Conservation (phyloP, 2,797 vertebrate genomes). For the Characodon lateralis region DNA sequence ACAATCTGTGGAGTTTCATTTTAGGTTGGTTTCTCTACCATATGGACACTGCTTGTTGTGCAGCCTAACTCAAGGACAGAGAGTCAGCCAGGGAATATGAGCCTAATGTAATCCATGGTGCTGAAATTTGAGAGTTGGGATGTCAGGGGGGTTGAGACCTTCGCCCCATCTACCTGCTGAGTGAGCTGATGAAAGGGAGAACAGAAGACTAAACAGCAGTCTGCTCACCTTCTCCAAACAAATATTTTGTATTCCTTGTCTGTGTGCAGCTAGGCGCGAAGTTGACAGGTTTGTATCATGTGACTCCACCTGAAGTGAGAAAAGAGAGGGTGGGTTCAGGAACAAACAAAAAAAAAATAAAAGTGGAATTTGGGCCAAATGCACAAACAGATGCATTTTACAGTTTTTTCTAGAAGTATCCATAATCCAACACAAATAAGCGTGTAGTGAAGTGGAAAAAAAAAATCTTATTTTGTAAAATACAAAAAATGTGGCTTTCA, state of each 20-base stretch:
- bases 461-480: neutral
- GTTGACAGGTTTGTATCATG: conserved; percentile 37
- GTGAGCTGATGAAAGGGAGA: conserved; percentile 34
- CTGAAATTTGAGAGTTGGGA: conserved; percentile 61
- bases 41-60: conserved; percentile 31
- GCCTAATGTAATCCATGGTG: conserved; percentile 54
- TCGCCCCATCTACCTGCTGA: conserved; percentile 38
- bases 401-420: neutral
- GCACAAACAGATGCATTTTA: neutral
- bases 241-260: conserved; percentile 9
- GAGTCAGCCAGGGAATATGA: conserved; percentile 61
- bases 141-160: conserved; percentile 54
- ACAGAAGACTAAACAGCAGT: conserved; percentile 1
- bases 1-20: conserved; percentile 36
- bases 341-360: neutral
- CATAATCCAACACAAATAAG: neutral
- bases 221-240: conserved; percentile 8
- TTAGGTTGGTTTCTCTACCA: conserved; percentile 47
- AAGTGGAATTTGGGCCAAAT: neutral
- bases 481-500: neutral
- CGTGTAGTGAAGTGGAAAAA: neutral
- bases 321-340: neutral
- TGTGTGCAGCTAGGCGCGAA: conserved; percentile 39
- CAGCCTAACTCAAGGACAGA: conserved; percentile 66
- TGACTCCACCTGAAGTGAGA: conserved; percentile 36